A percentile compares a stretch with the other conserved stretches of the same genome.
Evolutionary conservation across 2,797 vertebrate genomes (phyloP).

Genomic region (Silurus lanzhouensis): DNA sequence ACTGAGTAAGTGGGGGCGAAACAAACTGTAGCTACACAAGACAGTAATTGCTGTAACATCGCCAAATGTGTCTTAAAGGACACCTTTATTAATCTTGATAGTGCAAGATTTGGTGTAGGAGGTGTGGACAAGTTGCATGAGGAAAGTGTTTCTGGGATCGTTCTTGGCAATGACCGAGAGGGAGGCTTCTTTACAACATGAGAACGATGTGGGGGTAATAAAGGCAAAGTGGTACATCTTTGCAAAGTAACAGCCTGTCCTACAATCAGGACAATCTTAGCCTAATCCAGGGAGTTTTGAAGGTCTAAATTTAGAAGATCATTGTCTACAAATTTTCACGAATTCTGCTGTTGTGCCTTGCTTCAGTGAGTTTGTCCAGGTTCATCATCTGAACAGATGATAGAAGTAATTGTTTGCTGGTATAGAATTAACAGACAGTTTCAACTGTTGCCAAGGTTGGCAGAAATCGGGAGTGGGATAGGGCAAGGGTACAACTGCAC

Average conservation of each 20-base stretch:
- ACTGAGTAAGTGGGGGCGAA: background rate
- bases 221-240: background rate
- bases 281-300: background rate
- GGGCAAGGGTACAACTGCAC: too few species aligned
- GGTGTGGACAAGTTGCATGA: too few species aligned
- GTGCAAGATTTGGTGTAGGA: background rate
- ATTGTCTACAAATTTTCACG: background rate
- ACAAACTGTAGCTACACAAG: too few species aligned
- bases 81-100: background rate
- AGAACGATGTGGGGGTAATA: background rate
- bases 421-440: background rate
- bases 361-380: too few species aligned
- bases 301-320: background rate
- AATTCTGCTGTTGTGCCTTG: background rate
- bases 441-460: background rate
- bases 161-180: background rate
- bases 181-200: background rate
- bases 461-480: too few species aligned
- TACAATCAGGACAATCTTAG: background rate
- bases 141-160: background rate
- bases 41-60: too few species aligned
- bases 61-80: background rate
- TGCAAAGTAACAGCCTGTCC: constrained; percentile 2
- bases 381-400: background rate
- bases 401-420: background rate